A percentile compares a stretch with the other conserved stretches of the same genome.
Evolutionary conservation across 2,888 invertebrate genomes (phyloP).

Genomic region (Plusia festucae): DNA sequence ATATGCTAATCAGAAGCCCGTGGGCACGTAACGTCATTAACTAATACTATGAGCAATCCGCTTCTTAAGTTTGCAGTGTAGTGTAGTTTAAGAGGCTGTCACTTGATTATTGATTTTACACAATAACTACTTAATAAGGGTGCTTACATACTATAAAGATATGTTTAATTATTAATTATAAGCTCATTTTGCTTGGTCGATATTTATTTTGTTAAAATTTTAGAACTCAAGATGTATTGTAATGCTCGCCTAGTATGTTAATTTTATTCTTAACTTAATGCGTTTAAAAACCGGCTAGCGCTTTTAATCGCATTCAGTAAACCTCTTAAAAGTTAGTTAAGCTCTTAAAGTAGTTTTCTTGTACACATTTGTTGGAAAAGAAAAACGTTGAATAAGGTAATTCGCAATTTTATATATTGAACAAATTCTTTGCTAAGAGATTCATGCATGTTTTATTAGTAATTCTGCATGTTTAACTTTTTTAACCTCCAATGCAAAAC

Average conservation of each 20-base stretch:
- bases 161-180: background rate
- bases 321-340: slow-evolving; percentile 1
- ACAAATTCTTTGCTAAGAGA: no score
- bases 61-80: no score
- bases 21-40: no score
- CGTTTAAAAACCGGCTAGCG: background rate
- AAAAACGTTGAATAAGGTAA: background rate
- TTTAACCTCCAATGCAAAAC: background rate
- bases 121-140: no score
- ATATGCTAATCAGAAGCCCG: no score
- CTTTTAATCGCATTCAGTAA: background rate
- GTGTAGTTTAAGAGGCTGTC: no score
- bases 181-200: background rate
- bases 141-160: no score
- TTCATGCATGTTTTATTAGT: background rate
- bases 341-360: slow-evolving; percentile 8
- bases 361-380: slow-evolving; percentile 2
- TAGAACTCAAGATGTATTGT: background rate
- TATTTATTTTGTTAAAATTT: no score
- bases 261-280: slow-evolving; percentile 9
- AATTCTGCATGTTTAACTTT: no score
- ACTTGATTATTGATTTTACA: no score
- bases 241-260: background rate
- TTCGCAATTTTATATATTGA: no score
- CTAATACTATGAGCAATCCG: no score